Evolutionary conservation across 2,888 invertebrate genomes (phyloP), one percentile per base, ranked within the genome.

Genomic region (Drosophila kuntzei): DNA sequence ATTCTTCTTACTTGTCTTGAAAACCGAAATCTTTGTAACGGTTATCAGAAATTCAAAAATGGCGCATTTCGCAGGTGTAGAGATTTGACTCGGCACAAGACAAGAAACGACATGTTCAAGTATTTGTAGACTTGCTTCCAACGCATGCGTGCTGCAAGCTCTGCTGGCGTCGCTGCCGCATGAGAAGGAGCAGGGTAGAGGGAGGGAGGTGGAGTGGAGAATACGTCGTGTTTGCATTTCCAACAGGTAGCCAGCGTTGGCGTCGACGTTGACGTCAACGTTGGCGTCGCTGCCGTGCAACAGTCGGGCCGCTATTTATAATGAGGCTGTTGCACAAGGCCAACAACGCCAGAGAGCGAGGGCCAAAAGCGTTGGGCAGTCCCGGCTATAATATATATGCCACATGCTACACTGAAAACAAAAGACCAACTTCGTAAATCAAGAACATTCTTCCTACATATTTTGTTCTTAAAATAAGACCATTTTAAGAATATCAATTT

Each of bases 251-350:
- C 76, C 64, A 64, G 54, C 62, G 49, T 61, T 9, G 44, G 8
- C 44, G 63, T 36, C 14, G 63, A 1, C 62, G 49, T 61, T 11
- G 46, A 5, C 37, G 63, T 32, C 16, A 60, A 1, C 62, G 43
- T 53, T 25, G 61, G 43, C 76, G 44, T 59, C 86, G 77, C 71
- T 64, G 82, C 76, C 69, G 72, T 83, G 82, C 82, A 83, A 83
- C 82, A 83, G 82, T 84, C 85, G 76, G 54, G 47, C 49, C 78
- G 87, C 73, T 75, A 72, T 76, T 84, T 71, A 76, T 87, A 87
- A 87, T 84, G 85, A 78, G 72, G 53, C 64, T 65, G 61, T 61
- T 55, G 72, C 72, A 72, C 80, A 61, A 64, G 79, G 76, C 61
- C 69, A 68, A 51, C 27, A 7, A 1, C 39, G 18, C 32, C 25